These are phyloP conservation scores for Scotopteryx bipunctaria DNA, from an alignment of 2,888 invertebrate genomes.

Conservation along the genomic window DNA sequence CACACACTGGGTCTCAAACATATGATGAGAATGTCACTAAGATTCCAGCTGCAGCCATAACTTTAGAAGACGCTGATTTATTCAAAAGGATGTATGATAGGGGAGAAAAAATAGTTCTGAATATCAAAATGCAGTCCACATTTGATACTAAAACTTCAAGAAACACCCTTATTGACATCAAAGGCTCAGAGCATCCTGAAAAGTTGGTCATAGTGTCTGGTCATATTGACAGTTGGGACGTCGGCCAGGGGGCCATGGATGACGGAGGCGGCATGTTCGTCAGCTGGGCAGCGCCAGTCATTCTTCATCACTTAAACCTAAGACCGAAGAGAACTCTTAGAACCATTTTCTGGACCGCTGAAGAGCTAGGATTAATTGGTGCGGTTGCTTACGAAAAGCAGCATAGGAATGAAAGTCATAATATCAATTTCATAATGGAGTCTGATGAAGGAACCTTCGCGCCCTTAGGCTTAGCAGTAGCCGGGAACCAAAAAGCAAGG, in stretches of 20 bases:
- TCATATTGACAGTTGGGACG: conserved; percentile 94
- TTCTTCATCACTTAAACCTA: conserved; percentile 86
- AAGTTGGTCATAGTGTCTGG: conserved; percentile 90
- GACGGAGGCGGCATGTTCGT: conserved; percentile 92
- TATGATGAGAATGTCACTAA: conserved; percentile 83
- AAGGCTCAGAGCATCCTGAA: conserved; percentile 73
- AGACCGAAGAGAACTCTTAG: conserved; percentile 88
- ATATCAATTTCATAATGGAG: conserved; percentile 91
- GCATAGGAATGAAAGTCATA: conserved; percentile 82
- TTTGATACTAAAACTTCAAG: conserved; percentile 84
- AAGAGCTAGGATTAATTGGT: conserved; percentile 89
- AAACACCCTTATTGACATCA: conserved; percentile 88
- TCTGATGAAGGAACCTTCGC: conserved; percentile 92
- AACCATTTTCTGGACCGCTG: conserved; percentile 91
- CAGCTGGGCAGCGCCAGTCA: conserved; percentile 88
- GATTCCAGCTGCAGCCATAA: conserved; percentile 90
- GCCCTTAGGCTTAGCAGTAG: conserved; percentile 87
- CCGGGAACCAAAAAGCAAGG: conserved; percentile 83
- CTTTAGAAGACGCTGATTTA: conserved; percentile 90
- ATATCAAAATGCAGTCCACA: conserved; percentile 86
- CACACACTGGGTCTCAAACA: conserved; percentile 89
- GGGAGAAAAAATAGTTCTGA: conserved; percentile 74
- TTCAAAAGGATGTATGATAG: conserved; percentile 85
- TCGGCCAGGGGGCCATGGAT: conserved; percentile 94
- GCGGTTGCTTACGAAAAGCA: conserved; percentile 84